These are phyloP conservation scores for Callocephalon fimbriatum DNA, from an alignment of 2,113 vertebrate genomes.

Conservation along the genomic window DNA sequence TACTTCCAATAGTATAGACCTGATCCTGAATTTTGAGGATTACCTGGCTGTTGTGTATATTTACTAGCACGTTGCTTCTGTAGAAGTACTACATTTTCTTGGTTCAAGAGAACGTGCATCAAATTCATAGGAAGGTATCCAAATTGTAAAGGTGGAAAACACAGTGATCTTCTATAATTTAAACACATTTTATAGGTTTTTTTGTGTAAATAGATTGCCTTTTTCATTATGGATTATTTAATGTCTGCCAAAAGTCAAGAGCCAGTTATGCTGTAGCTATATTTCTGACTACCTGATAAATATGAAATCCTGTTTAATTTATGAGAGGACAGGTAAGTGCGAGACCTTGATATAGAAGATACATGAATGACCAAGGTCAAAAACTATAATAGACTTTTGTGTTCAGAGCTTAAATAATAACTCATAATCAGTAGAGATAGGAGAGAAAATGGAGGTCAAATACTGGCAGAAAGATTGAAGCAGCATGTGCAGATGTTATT, in stretches of 20 bases:
- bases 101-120: background rate
- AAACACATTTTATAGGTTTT: background rate
- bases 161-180: background rate
- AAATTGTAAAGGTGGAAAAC: background rate
- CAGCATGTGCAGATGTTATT: constrained; percentile 30
- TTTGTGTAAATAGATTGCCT: constrained; percentile 1
- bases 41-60: background rate
- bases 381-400: constrained; percentile 49
- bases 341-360: constrained; percentile 29
- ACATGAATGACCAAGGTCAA: constrained; percentile 56
- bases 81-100: background rate
- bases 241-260: constrained; percentile 46
- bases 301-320: constrained; percentile 62
- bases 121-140: background rate
- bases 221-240: constrained; percentile 43
- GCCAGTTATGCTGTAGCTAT: background rate
- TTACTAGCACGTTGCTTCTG: background rate
- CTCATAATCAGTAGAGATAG: constrained; percentile 39
- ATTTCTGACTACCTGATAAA: constrained; percentile 47
- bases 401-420: constrained; percentile 62
- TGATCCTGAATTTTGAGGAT: background rate
- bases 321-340: constrained; percentile 26
- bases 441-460: constrained; percentile 56
- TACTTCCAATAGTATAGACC: background rate
- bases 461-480: constrained; percentile 8